Base-by-base conservation (phyloP, 2,888 invertebrate species). In the Erebia ligea region DNA sequence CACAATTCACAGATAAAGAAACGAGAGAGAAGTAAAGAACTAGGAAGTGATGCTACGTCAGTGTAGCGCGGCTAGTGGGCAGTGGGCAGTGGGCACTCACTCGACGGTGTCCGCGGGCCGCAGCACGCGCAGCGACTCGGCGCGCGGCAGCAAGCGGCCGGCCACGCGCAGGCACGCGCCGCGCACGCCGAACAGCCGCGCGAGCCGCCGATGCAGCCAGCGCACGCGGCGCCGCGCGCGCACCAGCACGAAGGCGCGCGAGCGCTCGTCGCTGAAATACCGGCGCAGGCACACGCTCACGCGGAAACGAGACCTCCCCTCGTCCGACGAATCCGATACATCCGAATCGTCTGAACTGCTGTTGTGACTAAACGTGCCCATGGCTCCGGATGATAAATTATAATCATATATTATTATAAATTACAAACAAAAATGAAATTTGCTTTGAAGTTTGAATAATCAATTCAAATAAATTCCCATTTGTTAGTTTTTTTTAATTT, bases 71-170 rank as follows among this genome's bases (percentile, higher is more conserved):
- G 48, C 15, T n/a, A n/a, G n/a, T n/a, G n/a, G n/a, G n/a, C n/a
- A n/a, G n/a, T n/a, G n/a, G n/a, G n/a, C n/a, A n/a, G n/a, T n/a
- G n/a, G n/a, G n/a, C 17, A 82, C 88, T 81, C 21, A 89, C 87
- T 84, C 78, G 57, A 90, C 76, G 1, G 74, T 73, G 73, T 89
- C 89, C 66, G 81, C 85, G 52, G 81, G 82, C 10, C 71, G 77
- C 71, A 90, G 82, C 74, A 88, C 68, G 45, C 85, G 78, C 21
- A 90, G 84, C 65, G 86, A 84, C 81, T 91, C 91, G 67, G 73
- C 81, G 52, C 83, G 82, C 70, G 87, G 91, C 82, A 91, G 82
- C 80, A 88, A 77, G 75, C 85, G 84, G 0, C 87, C 89, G 69
- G 77, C 79, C 52, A 78, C 69, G 54, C 79, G 76, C 17, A 84